Evolutionary conservation across 2,113 vertebrate species (phyloP), one percentile per base, ranked within the genome.

Genomic region (Scomber colias): DNA sequence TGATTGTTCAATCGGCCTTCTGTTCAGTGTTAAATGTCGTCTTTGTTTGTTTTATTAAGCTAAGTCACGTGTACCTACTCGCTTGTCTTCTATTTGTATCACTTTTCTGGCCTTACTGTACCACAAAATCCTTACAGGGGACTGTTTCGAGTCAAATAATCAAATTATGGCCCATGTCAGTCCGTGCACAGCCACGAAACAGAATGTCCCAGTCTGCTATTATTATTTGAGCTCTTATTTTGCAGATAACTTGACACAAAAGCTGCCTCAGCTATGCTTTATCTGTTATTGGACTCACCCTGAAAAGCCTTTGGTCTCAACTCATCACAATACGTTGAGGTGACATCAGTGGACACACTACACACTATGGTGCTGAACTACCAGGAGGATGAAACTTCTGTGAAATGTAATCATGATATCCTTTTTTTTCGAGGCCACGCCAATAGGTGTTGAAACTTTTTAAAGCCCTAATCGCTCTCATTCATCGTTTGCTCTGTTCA

Each of bases 11-110:
- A 77, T 68, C 35, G 2, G 88, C 83, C 84, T 87, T 81, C 63
- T 77, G 75, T 87, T 90, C 87, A 90, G 87, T 90, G 82, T 92
- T 90, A 78, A 76, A 65, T 82, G 69, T 64, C 9, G 6, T 72
- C 24, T 66, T 77, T 70, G 31, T 80, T 78, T 67, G 63, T 73
- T 75, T 75, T 55, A 65, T 85, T 62, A 72, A 87, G 55, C 53
- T 77, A 83, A 71, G 31, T 79, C 44, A 53, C 60, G 40, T 86
- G 75, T 78, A 67, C 76, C 46, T 24, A 31, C 45, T 76, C 65
- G 24, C 79, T 81, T 54, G 8, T 62, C 5, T 73, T 72, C 71
- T 50, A 24, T 70, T 56, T 35, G 59, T 62, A 24, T 77, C 17
- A 3, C 17, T 64, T 60, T 62, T 83, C 57, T 89, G 81, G 89